phyloP scores from a whole-genome alignment of 2,888 invertebrate species.

The Eupsilia transversa region DNA sequence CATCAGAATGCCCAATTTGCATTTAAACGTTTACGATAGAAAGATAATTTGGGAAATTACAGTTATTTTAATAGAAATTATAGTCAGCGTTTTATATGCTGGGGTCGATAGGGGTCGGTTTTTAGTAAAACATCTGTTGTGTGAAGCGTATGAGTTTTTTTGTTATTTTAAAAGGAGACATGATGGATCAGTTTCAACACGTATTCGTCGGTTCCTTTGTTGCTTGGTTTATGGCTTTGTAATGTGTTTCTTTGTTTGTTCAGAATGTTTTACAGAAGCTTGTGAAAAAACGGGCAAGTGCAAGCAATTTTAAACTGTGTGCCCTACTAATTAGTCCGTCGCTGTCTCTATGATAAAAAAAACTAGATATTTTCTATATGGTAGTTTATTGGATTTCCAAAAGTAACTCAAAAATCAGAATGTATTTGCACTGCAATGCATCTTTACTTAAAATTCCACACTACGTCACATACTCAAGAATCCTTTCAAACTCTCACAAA shows the following conservation, averaged over 20 bases:
- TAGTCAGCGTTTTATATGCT: slow-evolving; percentile 79
- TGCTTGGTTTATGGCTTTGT: slow-evolving; percentile 89
- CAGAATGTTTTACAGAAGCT: slow-evolving; percentile 86
- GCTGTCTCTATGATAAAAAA: neutral
- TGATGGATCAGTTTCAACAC: slow-evolving; percentile 91
- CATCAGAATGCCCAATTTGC: slow-evolving; percentile 85
- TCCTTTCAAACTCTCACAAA: slow-evolving; percentile 63
- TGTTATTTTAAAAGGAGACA: slow-evolving; percentile 90
- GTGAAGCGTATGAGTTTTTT: slow-evolving; percentile 87
- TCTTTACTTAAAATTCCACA: slow-evolving; percentile 25
- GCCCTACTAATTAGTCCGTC: slow-evolving; percentile 40
- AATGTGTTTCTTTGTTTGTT: slow-evolving; percentile 90
- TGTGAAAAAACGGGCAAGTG: slow-evolving; percentile 72
- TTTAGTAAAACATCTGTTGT: slow-evolving; percentile 90
- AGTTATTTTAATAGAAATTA: slow-evolving; percentile 87
- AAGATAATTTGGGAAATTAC: slow-evolving; percentile 86
- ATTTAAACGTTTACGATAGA: slow-evolving; percentile 86
- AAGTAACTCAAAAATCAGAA: neutral
- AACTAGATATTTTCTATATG: neutral
- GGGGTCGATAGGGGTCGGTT: slow-evolving; percentile 84
- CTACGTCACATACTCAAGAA: slow-evolving; percentile 49
- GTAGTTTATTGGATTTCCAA: neutral
- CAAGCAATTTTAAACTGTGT: slow-evolving; percentile 49
- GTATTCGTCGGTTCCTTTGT: slow-evolving; percentile 89
- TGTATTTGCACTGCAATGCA: slow-evolving; percentile 5